Percentiles rank a stretch among this genome's conserved stretches.
phyloP scores from a whole-genome alignment of 2,113 vertebrate species.

The Dunckerocampus dactyliophorus region DNA sequence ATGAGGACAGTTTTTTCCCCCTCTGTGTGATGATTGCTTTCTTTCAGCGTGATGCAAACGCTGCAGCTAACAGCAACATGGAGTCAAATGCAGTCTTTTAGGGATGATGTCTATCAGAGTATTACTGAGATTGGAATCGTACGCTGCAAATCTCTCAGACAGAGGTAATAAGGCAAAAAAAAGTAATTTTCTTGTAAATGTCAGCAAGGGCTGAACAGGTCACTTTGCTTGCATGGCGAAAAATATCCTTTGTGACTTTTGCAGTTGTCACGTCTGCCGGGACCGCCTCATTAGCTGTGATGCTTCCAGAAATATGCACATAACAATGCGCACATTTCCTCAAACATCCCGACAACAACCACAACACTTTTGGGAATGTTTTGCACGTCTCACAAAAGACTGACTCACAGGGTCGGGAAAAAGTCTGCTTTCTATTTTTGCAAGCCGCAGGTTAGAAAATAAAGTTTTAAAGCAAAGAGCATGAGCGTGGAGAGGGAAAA shows the following conservation, averaged over 20 bases:
- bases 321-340: neutral
- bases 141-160: constrained; percentile 30
- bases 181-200: constrained; percentile 41
- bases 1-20: constrained; percentile 15
- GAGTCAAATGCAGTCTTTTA: constrained; percentile 12
- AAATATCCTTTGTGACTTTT: constrained; percentile 25
- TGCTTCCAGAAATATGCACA: neutral
- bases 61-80: constrained; percentile 32
- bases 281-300: neutral
- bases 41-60: constrained; percentile 2
- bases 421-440: constrained; percentile 21
- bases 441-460: constrained; percentile 30
- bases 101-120: constrained; percentile 23
- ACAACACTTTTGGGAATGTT: constrained; percentile 6
- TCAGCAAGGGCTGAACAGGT: constrained; percentile 30
- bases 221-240: constrained; percentile 23
- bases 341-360: neutral
- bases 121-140: constrained; percentile 44
- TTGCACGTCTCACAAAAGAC: constrained; percentile 5
- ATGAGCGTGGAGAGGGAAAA: neutral
- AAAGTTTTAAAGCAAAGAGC: constrained; percentile 16
- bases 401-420: neutral
- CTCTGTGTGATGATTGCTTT: constrained; percentile 34
- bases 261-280: neutral
- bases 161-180: constrained; percentile 22